Evolutionary conservation across 2,113 vertebrate genomes (phyloP), one percentile per base, ranked within the genome.

Genomic region (Mirza zaza): DNA sequence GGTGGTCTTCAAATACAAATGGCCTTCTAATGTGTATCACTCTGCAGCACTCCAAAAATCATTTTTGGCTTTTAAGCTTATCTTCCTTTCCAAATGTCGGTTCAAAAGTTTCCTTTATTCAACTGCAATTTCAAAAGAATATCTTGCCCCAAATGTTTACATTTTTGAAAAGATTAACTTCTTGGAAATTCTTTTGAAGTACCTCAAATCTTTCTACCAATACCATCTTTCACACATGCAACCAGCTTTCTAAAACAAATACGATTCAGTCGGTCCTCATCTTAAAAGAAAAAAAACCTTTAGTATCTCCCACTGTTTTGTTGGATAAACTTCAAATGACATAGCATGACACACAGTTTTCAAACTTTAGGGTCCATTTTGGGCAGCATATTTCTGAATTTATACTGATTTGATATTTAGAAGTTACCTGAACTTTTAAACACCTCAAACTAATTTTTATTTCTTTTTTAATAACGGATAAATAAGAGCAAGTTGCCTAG

Each of bases 331-430:
- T 71, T 81, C 23, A 71, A 55, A 61, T 48, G 77, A 83, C 29
- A 36, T 0, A 65, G 29, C 6, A 23, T 1, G 2, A 39, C 20
- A 59, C 20, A 63, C 0, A 29, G 77, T 36, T 87, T 6, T n/a
- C 18, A 90, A 73, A 83, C 13, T 61, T 34, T 3, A 50, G 42
- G 63, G 34, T 42, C 13, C n/a, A 42, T 1, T 27, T 23, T 29
- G 27, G 25, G 50, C 65, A 68, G 29, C 15, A n/a, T 2, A 73
- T 27, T 91, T 89, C 39, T 95, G 65, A 84, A 42, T 90, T 93
- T 93, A 91, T 23, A 90, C 32, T 61, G n/a, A 92, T 83, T 83
- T 65, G 93, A 36, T 81, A 20, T 50, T 83, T 90, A 65, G 89
- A 97, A 67, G 52, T 79, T 88, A 91, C 42, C 48, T 45, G 61